A percentile compares a stretch with the other conserved stretches of the same genome.
Evolutionary conservation across 1,140 invertebrate genomes (phyloP).

Genomic region (Ctenoplectra terminalis): DNA sequence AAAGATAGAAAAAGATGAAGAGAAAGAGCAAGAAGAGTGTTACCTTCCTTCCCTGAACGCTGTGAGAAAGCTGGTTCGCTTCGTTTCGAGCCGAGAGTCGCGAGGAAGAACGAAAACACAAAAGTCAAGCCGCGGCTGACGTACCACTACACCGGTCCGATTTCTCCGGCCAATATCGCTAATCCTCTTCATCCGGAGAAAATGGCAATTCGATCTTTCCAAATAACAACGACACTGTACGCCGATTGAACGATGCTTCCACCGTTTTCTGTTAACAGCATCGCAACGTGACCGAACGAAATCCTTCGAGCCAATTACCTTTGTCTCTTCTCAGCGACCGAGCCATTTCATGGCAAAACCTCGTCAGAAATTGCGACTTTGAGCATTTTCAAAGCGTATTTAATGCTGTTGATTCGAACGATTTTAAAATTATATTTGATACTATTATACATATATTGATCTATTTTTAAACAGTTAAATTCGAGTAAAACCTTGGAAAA

Average conservation of each 20-base stretch:
- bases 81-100: conserved; percentile 25
- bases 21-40: background rate
- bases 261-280: background rate
- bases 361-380: background rate
- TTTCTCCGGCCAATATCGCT: conserved; percentile 60
- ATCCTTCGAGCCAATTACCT: background rate
- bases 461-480: too few species aligned
- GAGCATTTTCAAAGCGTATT: too few species aligned
- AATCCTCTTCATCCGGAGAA: conserved; percentile 55
- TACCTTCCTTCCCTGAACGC: conserved; percentile 23
- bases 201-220: conserved; percentile 50
- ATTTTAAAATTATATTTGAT: too few species aligned
- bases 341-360: background rate
- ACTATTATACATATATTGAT: too few species aligned
- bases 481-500: too few species aligned
- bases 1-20: background rate
- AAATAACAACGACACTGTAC: conserved; percentile 28
- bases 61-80: conserved; percentile 61
- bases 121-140: conserved; percentile 51
- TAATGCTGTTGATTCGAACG: too few species aligned
- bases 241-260: background rate
- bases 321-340: background rate
- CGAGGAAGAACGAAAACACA: conserved; percentile 52
- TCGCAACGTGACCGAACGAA: background rate
- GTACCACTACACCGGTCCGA: conserved; percentile 34